Conservation (phyloP, 1,140 invertebrate genomes). For the Laupala kohalensis region DNA sequence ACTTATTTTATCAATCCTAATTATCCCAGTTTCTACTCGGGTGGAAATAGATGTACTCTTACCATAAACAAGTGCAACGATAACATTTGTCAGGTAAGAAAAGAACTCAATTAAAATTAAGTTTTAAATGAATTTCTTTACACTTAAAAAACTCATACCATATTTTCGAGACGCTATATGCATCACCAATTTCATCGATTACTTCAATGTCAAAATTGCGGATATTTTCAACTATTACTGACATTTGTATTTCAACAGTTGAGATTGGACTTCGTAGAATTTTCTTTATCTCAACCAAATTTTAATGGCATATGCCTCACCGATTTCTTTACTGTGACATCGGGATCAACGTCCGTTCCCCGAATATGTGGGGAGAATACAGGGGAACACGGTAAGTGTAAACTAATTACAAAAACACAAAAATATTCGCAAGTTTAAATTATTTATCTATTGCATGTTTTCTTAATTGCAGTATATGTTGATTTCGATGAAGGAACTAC, state of each 20-base stretch:
- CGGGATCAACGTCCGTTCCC: conserved; percentile 49
- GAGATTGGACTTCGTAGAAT: conserved; percentile 60
- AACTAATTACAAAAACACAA: background rate
- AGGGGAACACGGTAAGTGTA: conserved; percentile 52
- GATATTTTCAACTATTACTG: too few relatives aligned
- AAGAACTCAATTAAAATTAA: too few relatives aligned
- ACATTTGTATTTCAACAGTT: too few relatives aligned
- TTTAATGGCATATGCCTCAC: conserved; percentile 53
- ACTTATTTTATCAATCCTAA: background rate
- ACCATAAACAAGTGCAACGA: background rate
- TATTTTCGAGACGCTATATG: too few relatives aligned
- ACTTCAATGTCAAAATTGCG: too few relatives aligned
- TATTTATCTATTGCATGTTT: too few relatives aligned
- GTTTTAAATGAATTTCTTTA: too few relatives aligned
- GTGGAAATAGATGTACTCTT: background rate
- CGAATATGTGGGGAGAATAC: conserved; percentile 65
- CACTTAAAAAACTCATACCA: too few relatives aligned
- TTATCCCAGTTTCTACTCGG: background rate
- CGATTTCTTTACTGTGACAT: conserved; percentile 55
- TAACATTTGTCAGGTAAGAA: conserved; percentile 3
- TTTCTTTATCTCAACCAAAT: conserved; percentile 55
- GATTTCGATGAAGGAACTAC: conserved; percentile 50
- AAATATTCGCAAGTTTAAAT: too few relatives aligned
- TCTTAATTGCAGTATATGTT: conserved; percentile 43
- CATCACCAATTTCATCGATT: too few relatives aligned